Percentiles rank a stretch among this genome's conserved stretches.
These are phyloP conservation scores for Micromesistius poutassou DNA, from an alignment of 2,797 vertebrate species.

Conservation along the genomic window DNA sequence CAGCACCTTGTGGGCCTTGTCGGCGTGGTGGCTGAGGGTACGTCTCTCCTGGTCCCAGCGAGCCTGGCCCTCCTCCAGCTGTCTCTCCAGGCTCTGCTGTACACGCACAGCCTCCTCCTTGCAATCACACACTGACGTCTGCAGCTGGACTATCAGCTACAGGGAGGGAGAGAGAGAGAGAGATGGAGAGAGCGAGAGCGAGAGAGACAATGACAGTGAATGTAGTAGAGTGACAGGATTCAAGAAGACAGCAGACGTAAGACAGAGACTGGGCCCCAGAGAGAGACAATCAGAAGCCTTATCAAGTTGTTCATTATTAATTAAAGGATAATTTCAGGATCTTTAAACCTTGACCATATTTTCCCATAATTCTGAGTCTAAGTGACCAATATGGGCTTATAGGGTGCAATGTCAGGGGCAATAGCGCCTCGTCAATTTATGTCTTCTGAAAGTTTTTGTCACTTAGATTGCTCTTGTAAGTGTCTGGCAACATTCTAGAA, in stretches of 20 bases:
- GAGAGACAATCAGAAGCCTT: constrained; percentile 12
- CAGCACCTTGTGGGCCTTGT: constrained; percentile 64
- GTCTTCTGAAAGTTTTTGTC: too few species aligned
- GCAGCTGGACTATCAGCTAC: constrained; percentile 84
- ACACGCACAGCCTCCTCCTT: constrained; percentile 78
- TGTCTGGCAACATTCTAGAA: too few species aligned
- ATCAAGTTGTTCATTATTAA: too few species aligned
- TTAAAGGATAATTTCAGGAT: too few species aligned
- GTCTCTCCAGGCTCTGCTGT: constrained; percentile 74
- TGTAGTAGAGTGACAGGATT: too few species aligned
- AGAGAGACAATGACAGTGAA: background rate
- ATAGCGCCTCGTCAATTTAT: too few species aligned
- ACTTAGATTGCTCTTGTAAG: too few species aligned
- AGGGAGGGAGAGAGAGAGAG: constrained; percentile 19
- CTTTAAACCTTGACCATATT: too few species aligned
- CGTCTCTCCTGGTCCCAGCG: constrained; percentile 84
- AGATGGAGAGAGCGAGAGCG: constrained; percentile 30
- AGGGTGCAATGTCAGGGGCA: too few species aligned
- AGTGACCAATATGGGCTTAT: too few species aligned
- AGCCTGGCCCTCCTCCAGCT: constrained; percentile 72
- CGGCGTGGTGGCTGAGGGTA: constrained; percentile 71
- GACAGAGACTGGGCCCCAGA: constrained; percentile 15
- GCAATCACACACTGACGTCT: constrained; percentile 73
- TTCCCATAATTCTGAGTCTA: too few species aligned
- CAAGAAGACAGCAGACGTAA: too few species aligned